These are phyloP conservation scores for Neolamprologus caudopunctatus DNA, from an alignment of 2,113 vertebrate genomes.

Conservation along the genomic window DNA sequence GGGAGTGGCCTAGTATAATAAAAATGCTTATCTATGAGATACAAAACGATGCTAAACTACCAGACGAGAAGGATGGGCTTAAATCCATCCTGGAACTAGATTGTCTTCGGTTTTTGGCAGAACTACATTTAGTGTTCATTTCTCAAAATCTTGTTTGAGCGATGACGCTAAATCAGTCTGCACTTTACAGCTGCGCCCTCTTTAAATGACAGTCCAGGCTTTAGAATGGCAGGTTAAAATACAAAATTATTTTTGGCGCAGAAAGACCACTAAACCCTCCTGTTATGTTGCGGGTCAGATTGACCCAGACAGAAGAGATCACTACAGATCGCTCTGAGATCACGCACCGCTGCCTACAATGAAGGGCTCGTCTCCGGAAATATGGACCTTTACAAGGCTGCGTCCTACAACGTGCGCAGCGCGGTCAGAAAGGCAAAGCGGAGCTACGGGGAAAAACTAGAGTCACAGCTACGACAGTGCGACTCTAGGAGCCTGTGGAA, in stretches of 20 bases:
- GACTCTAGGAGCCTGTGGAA: no score
- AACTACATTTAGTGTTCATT: neutral
- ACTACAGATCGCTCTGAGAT: neutral
- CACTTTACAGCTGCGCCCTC: neutral
- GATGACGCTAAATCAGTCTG: fast-evolving
- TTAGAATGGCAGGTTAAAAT: neutral
- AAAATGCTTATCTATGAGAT: neutral
- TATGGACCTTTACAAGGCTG: no score
- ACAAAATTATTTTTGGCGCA: neutral
- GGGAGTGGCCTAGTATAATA: fast-evolving
- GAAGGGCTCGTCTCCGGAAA: no score
- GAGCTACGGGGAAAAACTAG: no score
- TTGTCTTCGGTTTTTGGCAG: neutral
- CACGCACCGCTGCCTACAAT: no score
- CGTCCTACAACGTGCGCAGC: no score
- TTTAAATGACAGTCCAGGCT: neutral
- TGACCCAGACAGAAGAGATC: neutral
- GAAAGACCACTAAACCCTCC: neutral
- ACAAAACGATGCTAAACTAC: neutral
- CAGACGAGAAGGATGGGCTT: fast-evolving
- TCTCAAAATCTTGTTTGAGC: neutral
- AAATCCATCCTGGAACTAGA: neutral
- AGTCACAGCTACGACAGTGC: no score
- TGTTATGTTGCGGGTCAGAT: neutral
- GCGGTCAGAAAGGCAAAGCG: no score